A percentile compares a stretch with the other conserved stretches of the same genome.
phyloP scores from a whole-genome alignment of 2,113 vertebrate species.

The Ivindomyrus marchei region DNA sequence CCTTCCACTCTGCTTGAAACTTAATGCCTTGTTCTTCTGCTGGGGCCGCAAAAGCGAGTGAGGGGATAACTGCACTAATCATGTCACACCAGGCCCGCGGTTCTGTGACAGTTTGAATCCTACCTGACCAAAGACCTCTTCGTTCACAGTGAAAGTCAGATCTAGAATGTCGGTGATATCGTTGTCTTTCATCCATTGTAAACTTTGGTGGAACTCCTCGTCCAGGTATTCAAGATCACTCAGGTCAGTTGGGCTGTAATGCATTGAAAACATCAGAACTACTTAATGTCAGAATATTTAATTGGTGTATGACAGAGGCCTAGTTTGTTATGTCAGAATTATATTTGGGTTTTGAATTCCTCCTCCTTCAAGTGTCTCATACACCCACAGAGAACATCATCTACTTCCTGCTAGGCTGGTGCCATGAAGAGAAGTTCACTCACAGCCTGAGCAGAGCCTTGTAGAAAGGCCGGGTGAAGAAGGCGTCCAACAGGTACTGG shows the following conservation, averaged over 20 bases:
- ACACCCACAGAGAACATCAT: not conserved
- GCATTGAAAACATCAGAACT: not conserved
- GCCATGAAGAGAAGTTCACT: conserved; percentile 47
- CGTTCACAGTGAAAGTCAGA: conserved; percentile 94
- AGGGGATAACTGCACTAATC: not conserved
- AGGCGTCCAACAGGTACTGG: conserved; percentile 94
- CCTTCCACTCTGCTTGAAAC: not conserved
- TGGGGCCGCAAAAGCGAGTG: not conserved
- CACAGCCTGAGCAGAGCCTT: conserved; percentile 90
- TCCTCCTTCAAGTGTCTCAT: not conserved
- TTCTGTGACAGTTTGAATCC: not conserved
- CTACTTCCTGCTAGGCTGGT: not conserved
- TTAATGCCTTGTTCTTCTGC: not conserved
- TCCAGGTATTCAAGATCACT: conserved; percentile 95
- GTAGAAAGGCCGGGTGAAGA: conserved; percentile 97
- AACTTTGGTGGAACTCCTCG: conserved; percentile 95
- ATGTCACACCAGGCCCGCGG: not conserved
- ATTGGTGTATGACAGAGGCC: not conserved
- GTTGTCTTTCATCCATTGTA: conserved; percentile 99
- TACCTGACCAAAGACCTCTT: conserved; percentile 98
- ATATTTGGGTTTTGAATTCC: not conserved
- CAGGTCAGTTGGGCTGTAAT: conserved; percentile 79
- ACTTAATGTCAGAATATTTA: not conserved
- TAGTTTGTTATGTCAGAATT: not conserved
- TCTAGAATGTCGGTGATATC: conserved; percentile 96